phyloP scores from a whole-genome alignment of 2,888 invertebrate species.

The Synanthedon andrenaeformis region DNA sequence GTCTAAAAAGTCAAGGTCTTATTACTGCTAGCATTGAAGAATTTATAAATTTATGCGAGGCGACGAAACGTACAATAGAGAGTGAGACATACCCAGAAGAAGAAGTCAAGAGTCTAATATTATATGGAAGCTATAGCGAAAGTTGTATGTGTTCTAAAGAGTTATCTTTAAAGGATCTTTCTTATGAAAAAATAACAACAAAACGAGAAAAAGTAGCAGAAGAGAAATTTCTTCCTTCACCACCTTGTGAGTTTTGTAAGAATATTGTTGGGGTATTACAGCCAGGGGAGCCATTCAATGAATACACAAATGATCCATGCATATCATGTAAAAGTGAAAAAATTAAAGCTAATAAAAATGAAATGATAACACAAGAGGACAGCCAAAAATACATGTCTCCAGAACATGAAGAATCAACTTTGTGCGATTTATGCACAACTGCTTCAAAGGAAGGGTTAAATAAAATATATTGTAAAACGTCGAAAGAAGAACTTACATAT shows the following conservation, averaged over 20 bases:
- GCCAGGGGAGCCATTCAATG: no score
- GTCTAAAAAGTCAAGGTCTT: slow-evolving; percentile 17
- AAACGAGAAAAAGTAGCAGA: neutral
- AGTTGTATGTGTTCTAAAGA: neutral
- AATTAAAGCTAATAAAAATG: no score
- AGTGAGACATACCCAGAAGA: neutral
- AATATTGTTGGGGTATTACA: no score
- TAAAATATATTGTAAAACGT: no score
- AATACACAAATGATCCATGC: no score
- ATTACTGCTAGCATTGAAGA: slow-evolving; percentile 17
- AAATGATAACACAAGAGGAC: neutral
- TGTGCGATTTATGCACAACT: neutral
- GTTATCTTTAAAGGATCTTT: neutral
- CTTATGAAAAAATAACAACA: neutral
- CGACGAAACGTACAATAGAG: slow-evolving; percentile 16
- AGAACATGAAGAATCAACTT: neutral
- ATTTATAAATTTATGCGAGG: slow-evolving; percentile 18
- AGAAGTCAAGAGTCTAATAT: neutral
- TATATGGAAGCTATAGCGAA: neutral
- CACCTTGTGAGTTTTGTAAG: neutral
- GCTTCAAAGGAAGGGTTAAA: neutral
- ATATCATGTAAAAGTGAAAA: no score
- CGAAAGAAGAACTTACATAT: neutral
- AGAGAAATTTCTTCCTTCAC: neutral
- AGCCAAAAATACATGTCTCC: neutral